Base-by-base conservation (phyloP, 2,113 vertebrate species). In the Nettapus auritus region DNA sequence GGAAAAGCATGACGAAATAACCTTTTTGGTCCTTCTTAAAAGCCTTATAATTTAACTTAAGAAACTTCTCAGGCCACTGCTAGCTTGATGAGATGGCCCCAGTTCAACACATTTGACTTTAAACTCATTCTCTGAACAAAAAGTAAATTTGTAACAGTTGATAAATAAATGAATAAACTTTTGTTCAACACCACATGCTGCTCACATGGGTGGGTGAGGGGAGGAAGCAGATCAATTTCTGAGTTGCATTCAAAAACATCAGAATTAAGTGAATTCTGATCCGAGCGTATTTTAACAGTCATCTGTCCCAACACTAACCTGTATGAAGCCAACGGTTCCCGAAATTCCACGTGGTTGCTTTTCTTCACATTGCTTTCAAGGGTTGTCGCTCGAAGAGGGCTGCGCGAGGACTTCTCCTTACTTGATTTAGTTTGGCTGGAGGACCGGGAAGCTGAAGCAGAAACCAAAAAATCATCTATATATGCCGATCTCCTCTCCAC, bases 281-380 rank as follows among this genome's bases (percentile, higher is more conserved):
- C 31, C 48, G 16, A 50, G 29, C 14, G 4, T 11, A 33, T 50
- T 74, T 44, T 38, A 64, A 17, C 0, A n/a, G n/a, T 8, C 56
- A 76, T 2, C 38, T 68, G 23, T 46, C 33, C 62, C 71, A 91
- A 73, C 73, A 95, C 85, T 67, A 91, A 99, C 99, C 99, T 98
- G 97, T 98, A 99, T 1, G 98, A 99, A 94, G 98, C 97, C 93
- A 99, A 91, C 0, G 99, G 99, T 18, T 99, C 99, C 89, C 97
- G 98, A 52, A 99, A 99, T 81, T 98, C 99, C 91, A 99, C 99
- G 18, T 55, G 98, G 82, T 67, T 98, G 92, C 89, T 98, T 89
- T 98, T 98, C 71, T 98, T 98, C 81, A 99, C 98, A 33, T 99
- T 99, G 97, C 98, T 99, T 92, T 99, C 99, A 94, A 99, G 98